These are phyloP conservation scores for Theristicus caerulescens DNA, from an alignment of 2,113 vertebrate genomes.

Conservation along the genomic window DNA sequence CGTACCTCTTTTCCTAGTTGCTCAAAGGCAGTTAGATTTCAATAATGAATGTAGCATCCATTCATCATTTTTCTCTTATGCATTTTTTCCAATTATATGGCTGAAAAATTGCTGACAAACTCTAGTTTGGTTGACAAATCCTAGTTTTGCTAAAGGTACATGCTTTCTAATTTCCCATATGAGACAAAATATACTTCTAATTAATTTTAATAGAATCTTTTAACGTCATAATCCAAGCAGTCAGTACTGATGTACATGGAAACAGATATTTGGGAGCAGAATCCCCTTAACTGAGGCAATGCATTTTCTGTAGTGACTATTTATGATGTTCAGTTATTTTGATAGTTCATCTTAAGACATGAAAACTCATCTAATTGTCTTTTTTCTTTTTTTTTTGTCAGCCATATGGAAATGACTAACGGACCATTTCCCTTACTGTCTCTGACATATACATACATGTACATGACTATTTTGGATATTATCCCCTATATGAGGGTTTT, in stretches of 20 bases:
- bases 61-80: not conserved
- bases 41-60: not conserved
- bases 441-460: not conserved
- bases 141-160: not conserved
- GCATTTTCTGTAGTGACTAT: not conserved
- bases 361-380: not conserved
- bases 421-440: not conserved
- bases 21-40: not conserved
- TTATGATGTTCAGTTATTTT: not conserved
- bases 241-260: not conserved
- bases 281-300: not conserved
- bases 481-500: not conserved
- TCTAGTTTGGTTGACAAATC: not conserved
- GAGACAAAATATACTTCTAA: not conserved
- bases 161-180: not conserved
- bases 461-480: not conserved
- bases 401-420: not conserved
- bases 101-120: conserved; percentile 1
- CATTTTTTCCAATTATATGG: not conserved
- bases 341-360: not conserved
- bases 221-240: not conserved
- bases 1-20: not conserved
- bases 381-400: not conserved
- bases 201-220: not conserved
- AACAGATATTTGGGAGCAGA: not conserved